phyloP scores from a whole-genome alignment of 2,113 vertebrate genomes.

The Aptenodytes forsteri region DNA sequence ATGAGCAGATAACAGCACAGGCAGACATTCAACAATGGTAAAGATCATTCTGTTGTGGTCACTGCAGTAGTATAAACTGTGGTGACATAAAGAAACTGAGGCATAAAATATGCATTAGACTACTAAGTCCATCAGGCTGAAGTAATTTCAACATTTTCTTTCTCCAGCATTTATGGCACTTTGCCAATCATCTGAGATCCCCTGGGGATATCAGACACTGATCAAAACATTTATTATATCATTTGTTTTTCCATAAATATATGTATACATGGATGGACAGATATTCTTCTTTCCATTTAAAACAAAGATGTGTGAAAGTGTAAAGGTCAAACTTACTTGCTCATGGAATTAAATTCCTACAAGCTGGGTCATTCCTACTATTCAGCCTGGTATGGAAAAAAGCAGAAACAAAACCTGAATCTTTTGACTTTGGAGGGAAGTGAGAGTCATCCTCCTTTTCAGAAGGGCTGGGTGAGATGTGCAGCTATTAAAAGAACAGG shows the following conservation, averaged over 20 bases:
- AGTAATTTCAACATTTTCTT: background rate
- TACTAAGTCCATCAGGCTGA: background rate
- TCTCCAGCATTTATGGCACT: background rate
- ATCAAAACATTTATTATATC: background rate
- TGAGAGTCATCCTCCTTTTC: background rate
- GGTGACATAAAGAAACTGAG: background rate
- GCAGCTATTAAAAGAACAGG: background rate
- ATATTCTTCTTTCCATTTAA: background rate
- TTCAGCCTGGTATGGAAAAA: background rate
- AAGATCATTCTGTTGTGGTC: background rate
- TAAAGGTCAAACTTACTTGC: background rate
- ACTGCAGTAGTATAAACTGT: background rate
- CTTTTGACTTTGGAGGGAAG: background rate
- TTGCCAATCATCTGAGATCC: background rate
- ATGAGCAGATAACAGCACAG: background rate
- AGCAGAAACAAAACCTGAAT: background rate
- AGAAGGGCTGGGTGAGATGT: background rate
- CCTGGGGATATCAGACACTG: rapidly evolving
- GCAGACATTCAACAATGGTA: background rate
- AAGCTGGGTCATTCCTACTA: background rate
- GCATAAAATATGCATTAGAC: background rate
- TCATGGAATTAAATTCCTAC: background rate
- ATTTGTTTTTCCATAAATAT: background rate
- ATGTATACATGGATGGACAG: background rate
- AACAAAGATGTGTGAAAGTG: background rate